Base-by-base conservation (phyloP, 2,888 invertebrate genomes). In the Drosophila leonis region DNA sequence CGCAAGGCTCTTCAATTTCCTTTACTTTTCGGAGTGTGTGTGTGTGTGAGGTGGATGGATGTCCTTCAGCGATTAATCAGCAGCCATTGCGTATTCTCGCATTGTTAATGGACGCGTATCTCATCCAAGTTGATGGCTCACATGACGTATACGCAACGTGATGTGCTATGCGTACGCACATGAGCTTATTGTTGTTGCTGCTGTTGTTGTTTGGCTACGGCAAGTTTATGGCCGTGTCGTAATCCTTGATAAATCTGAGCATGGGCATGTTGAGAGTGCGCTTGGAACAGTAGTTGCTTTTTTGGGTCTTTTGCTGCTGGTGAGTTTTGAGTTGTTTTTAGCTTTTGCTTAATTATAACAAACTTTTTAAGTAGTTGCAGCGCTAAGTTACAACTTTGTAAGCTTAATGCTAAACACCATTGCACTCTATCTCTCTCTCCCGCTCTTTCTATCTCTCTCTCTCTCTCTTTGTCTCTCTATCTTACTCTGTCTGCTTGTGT, bases 351-450 rank as follows among this genome's bases (percentile, higher is more conserved):
- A 88, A 86, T 90, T 88, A 88, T 81, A 70, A 72, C 68, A 79
- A 86, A 86, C 75, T 90, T 90, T 86, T 88, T 81, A 86, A 86
- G 89, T 90, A 90, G 83, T 83, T 83, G 78, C 82, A 66, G 68
- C 78, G 72, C 73, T 63, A 62, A 72, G 66, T 65, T 55, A 72
- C 57, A 85, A 85, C 85, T 85, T 86, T 88, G 77, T 88, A 73
- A 88, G 85, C 90, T 74, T 59, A 55, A 57, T 63, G 59, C 51
- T 54, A 73, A 60, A 60, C 63, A 46, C 27, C 27, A 57, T 46
- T 27, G 54, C 31, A 27, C 15, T n/a, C 15, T 15, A 2, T 18
- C 29, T n/a, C n/a, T 39, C n/a, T 13, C 33, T 8, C 41, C 33
- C 27, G 9, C 31, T 0, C 20, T 9, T 1, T n/a, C 20, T 15